These are phyloP conservation scores for Ametastegia equiseti DNA, from an alignment of 2,888 invertebrate genomes.

Conservation along the genomic window DNA sequence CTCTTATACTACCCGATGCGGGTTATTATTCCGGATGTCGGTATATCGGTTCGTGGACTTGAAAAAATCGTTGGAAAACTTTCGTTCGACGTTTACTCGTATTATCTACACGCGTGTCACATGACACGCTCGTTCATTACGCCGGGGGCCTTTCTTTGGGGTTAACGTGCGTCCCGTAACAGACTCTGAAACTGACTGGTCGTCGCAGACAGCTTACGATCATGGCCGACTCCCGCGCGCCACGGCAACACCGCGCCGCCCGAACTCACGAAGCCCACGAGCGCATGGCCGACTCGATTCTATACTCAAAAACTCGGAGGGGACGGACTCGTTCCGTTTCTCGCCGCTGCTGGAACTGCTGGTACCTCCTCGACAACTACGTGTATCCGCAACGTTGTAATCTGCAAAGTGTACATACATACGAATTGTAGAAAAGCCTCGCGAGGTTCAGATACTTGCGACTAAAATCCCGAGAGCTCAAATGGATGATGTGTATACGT, in stretches of 20 bases:
- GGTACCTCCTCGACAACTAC: not conserved
- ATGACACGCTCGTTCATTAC: slow-evolving; percentile 64
- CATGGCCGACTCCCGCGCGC: slow-evolving; percentile 41
- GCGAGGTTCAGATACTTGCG: not conserved
- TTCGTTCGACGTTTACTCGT: not conserved
- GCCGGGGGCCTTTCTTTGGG: slow-evolving; percentile 52
- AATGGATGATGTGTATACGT: too few species aligned
- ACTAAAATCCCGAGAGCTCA: not conserved
- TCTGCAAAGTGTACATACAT: not conserved
- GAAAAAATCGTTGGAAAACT: too few species aligned
- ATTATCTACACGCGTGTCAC: slow-evolving; percentile 59
- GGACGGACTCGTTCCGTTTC: not conserved
- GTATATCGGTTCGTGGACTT: too few species aligned
- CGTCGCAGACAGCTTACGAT: slow-evolving; percentile 48
- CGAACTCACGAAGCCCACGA: slow-evolving; percentile 40
- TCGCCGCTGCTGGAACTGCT: not conserved
- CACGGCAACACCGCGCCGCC: slow-evolving; percentile 55
- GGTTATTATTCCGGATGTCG: too few species aligned
- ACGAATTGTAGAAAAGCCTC: not conserved
- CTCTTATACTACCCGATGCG: not conserved
- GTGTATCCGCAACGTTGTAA: not conserved
- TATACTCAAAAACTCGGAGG: slow-evolving; percentile 9
- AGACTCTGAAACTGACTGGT: slow-evolving; percentile 69
- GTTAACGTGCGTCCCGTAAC: slow-evolving; percentile 62
- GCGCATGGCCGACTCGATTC: slow-evolving; percentile 36